Conservation (phyloP, 23 tunicate genomes). For the Botrylloides violaceus region DNA sequence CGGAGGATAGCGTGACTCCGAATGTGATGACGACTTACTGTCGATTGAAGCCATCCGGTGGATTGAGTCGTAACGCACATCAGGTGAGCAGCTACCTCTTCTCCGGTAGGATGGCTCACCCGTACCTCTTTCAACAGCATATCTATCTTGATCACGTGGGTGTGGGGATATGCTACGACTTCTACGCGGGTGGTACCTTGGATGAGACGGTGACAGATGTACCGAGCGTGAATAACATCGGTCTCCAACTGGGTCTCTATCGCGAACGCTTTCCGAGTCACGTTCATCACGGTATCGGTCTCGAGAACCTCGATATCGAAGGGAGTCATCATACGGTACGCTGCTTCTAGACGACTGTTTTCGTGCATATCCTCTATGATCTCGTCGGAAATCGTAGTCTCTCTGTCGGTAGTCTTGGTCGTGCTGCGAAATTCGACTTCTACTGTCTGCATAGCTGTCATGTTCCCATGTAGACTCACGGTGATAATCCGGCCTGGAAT, state of each 20-base stretch:
- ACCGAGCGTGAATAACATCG: slow-evolving; percentile 3
- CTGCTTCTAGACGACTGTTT: not conserved
- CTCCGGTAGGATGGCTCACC: slow-evolving; percentile 16
- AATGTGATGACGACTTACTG: slow-evolving; percentile 23
- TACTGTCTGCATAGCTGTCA: slow-evolving; percentile 10
- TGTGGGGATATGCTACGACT: slow-evolving; percentile 80
- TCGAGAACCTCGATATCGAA: slow-evolving; percentile 4
- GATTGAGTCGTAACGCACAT: not conserved
- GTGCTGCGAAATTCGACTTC: not conserved
- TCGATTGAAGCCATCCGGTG: slow-evolving; percentile 5
- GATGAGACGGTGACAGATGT: slow-evolving; percentile 14
- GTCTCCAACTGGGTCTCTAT: not conserved
- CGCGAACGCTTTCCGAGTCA: slow-evolving; percentile 5
- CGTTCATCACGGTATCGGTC: slow-evolving; percentile 8
- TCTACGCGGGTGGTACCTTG: slow-evolving; percentile 30
- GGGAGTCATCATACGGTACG: slow-evolving; percentile 6
- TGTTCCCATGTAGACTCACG: slow-evolving; percentile 31
- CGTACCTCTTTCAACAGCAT: not conserved
- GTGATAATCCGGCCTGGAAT: not conserved
- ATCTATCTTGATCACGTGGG: slow-evolving; percentile 13
- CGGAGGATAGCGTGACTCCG: slow-evolving; percentile 16
- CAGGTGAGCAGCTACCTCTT: slow-evolving; percentile 21
- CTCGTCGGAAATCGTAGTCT: slow-evolving; percentile 15
- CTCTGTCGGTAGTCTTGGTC: slow-evolving; percentile 28
- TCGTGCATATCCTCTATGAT: slow-evolving; percentile 8